Percentiles rank a stretch among this genome's conserved stretches.
These are phyloP conservation scores for Drosophila kepulauana DNA, from an alignment of 1,140 invertebrate species.

Conservation along the genomic window DNA sequence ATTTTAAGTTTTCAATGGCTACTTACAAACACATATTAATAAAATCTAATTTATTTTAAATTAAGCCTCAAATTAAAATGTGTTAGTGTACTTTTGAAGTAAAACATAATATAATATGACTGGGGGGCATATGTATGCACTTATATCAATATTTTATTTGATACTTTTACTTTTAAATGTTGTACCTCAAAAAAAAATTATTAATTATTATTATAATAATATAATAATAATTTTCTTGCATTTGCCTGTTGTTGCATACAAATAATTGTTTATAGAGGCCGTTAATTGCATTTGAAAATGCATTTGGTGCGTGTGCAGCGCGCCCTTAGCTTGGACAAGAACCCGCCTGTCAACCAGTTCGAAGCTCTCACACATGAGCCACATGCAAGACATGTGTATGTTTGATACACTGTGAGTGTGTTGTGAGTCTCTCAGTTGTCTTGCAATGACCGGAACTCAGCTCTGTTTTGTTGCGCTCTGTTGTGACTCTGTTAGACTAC, in stretches of 20 bases:
- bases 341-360: slow-evolving; percentile 43
- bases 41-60: too few species aligned
- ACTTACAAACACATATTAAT: too few species aligned
- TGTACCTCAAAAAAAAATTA: too few species aligned
- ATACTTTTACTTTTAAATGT: too few species aligned
- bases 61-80: too few species aligned
- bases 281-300: slow-evolving; percentile 62
- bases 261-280: neutral
- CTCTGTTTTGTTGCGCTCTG: slow-evolving; percentile 44
- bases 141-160: too few species aligned
- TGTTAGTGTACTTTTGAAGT: too few species aligned
- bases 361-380: slow-evolving; percentile 63
- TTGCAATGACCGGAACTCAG: slow-evolving; percentile 19
- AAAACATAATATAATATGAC: too few species aligned
- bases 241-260: neutral
- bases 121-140: too few species aligned
- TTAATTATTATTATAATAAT: too few species aligned
- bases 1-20: too few species aligned
- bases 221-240: too few species aligned
- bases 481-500: slow-evolving; percentile 73
- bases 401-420: slow-evolving; percentile 27
- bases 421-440: slow-evolving; percentile 20
- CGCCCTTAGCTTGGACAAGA: slow-evolving; percentile 69
- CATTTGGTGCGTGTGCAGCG: slow-evolving; percentile 47
- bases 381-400: slow-evolving; percentile 41